phyloP scores from a whole-genome alignment of 92 coral and sea anemone genomes.

The Desmophyllum pertusum region DNA sequence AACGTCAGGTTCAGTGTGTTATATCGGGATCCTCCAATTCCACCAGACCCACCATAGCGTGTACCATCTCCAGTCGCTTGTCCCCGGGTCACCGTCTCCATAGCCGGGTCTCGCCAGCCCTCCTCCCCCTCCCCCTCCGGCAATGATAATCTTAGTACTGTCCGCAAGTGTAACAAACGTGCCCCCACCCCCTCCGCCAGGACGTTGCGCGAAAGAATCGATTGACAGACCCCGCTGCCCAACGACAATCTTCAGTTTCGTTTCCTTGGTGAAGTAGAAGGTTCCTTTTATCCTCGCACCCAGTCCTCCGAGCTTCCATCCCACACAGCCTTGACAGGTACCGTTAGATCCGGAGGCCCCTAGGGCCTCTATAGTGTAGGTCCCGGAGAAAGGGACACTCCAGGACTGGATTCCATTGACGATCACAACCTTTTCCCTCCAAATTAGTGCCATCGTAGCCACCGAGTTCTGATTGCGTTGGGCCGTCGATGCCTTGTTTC shows the following conservation, averaged over 20 bases:
- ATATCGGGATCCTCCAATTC: conserved; percentile 61
- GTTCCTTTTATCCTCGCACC: conserved; percentile 79
- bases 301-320: conserved; percentile 73
- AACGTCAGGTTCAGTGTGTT: conserved; percentile 22
- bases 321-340: conserved; percentile 2
- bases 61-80: conserved; percentile 68
- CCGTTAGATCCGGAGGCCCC: conserved; percentile 91
- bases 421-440: conserved; percentile 72
- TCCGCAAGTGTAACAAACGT: conserved; percentile 71
- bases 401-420: conserved; percentile 71
- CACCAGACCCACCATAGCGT: conserved; percentile 64
- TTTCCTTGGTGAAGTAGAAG: conserved; percentile 52
- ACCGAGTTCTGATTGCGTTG: conserved; percentile 33
- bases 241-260: conserved; percentile 66
- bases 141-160: conserved; percentile 67
- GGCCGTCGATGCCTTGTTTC: conserved; percentile 63
- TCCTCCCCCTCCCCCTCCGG: conserved; percentile 95
- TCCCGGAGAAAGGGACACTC: conserved; percentile 71
- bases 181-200: conserved; percentile 92
- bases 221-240: conserved; percentile 72
- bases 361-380: conserved; percentile 68
- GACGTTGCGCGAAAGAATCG: conserved; percentile 10
- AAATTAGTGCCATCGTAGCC: conserved; percentile 67
- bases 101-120: conserved; percentile 34
- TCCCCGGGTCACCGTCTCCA: conserved; percentile 80